phyloP scores from a whole-genome alignment of 2,113 vertebrate species.

The Atherinomorus stipes region DNA sequence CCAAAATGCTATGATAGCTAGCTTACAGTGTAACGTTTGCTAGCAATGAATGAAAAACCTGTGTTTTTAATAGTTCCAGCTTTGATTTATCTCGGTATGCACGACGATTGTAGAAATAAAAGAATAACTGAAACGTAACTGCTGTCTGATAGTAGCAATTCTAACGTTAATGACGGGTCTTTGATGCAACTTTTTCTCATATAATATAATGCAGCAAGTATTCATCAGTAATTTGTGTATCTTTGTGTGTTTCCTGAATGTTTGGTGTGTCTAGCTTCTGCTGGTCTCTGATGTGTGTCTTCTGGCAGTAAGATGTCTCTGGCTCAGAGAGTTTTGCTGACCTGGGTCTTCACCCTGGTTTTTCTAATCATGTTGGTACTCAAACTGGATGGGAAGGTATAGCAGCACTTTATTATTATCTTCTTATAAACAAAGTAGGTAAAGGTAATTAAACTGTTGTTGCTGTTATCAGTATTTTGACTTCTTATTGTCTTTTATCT shows the following conservation, averaged over 20 bases:
- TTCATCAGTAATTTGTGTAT: background rate
- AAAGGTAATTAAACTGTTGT: background rate
- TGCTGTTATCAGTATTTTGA: background rate
- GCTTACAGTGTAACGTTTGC: constrained; percentile 10
- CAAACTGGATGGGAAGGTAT: constrained; percentile 92
- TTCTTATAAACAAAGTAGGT: background rate
- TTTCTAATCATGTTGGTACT: constrained; percentile 96
- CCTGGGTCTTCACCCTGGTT: constrained; percentile 94
- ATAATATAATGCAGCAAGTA: background rate
- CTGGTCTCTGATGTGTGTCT: constrained; percentile 16
- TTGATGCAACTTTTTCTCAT: background rate
- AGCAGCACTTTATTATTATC: background rate
- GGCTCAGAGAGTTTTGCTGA: constrained; percentile 94
- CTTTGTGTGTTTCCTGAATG: background rate
- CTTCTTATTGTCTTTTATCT: background rate
- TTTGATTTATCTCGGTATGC: background rate
- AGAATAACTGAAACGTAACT: background rate
- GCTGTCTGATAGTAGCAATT: background rate
- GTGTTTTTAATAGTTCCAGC: background rate
- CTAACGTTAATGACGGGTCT: background rate
- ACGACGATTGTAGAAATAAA: background rate
- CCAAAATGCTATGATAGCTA: constrained; percentile 48
- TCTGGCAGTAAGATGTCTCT: constrained; percentile 91
- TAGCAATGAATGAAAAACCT: background rate
- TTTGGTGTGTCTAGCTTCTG: background rate